Evolutionary conservation across 2,888 invertebrate genomes (phyloP).

Genomic region (Arge pagana): DNA sequence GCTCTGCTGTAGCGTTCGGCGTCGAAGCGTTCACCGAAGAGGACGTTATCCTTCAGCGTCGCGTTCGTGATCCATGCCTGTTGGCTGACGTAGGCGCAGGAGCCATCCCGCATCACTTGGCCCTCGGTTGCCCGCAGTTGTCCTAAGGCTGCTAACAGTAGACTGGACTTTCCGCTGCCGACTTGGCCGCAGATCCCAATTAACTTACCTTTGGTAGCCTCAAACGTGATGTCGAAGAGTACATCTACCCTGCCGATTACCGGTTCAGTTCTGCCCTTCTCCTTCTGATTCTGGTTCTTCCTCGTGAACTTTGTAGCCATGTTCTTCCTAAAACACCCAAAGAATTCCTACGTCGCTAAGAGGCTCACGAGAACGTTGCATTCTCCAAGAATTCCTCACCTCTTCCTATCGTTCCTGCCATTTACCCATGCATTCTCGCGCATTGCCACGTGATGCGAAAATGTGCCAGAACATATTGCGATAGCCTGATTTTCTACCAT

Average conservation of each 20-base stretch:
- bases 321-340: constrained; percentile 1
- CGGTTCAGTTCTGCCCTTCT: no score
- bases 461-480: constrained; percentile 59
- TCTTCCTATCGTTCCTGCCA: background rate
- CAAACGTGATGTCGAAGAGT: constrained; percentile 47
- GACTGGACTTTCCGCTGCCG: constrained; percentile 64
- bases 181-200: constrained; percentile 65
- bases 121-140: constrained; percentile 58
- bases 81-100: constrained; percentile 63
- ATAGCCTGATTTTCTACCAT: constrained; percentile 59
- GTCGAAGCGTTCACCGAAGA: constrained; percentile 64
- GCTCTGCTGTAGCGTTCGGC: constrained; percentile 62
- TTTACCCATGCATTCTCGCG: background rate
- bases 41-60: constrained; percentile 66
- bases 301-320: no score
- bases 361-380: no score
- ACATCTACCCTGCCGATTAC: no score
- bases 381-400: no score
- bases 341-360: no score
- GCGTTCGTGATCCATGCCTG: constrained; percentile 69
- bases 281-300: constrained; percentile 27
- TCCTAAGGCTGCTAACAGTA: constrained; percentile 62
- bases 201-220: constrained; percentile 57
- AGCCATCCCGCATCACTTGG: constrained; percentile 59
- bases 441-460: constrained; percentile 47